Evolutionary conservation across 2,888 invertebrate species (phyloP), one percentile per base, ranked within the genome.

Genomic region (Adineta ricciae): DNA sequence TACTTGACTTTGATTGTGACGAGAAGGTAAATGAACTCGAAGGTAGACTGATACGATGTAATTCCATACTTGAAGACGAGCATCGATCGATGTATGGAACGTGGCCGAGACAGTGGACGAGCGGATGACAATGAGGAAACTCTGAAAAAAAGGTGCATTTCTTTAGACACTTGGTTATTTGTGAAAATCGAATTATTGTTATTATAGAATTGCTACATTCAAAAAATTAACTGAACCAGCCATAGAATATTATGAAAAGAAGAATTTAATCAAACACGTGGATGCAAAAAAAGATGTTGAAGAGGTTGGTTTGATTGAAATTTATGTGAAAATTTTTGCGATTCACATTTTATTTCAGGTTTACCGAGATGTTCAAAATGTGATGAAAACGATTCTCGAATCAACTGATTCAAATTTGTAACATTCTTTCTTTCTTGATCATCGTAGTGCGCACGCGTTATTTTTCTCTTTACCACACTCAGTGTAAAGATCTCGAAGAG

Each of bases 71-170:
- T 24, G 83, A 27, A 64, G 56, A 24, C 24, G 5, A 97, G 98
- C 90, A 93, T 94, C 0, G 91, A 94, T 50, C 92, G 99, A 73
- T 98, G 97, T 89, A 89, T 99, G 85, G 93, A 93, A 8, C 93
- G 97, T 86, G 97, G 97, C 0, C 94, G 94, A 83, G 93, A 93
- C 83, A 96, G 96, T 90, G 97, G 97, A 0, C 93, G 98, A 24
- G 93, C 94, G 1, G 99, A 99, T 90, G 99, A 99, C 90, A 99
- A 99, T 89, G 90, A 93, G 78, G 95, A 96, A 72, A 94, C 94
- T 88, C 91, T 97, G 83, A 93, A 93, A 88, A 96, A 96, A 89
- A 93, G 97, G 56, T 64, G 27, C 5, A 64, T n/a, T 49, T n/a
- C n/a, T n/a, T n/a, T 46, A 46, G 46, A 46, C 46, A 46, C 46